These are phyloP conservation scores for Haliaeetus leucogaster DNA, from an alignment of 2,113 vertebrate genomes.

Conservation along the genomic window DNA sequence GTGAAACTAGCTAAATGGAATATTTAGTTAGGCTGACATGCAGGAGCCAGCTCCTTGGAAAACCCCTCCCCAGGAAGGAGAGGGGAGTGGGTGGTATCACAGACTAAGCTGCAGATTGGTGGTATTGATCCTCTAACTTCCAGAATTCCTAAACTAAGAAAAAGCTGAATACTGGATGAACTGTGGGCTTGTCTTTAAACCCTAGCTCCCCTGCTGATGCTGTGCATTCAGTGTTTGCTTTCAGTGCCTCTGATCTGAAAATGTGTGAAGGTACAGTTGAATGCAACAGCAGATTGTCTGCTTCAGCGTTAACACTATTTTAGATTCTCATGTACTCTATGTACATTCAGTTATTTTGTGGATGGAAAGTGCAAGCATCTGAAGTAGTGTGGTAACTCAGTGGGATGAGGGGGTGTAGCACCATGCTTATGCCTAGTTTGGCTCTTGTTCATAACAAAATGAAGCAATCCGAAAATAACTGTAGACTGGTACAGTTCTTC, in stretches of 20 bases:
- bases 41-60: not conserved
- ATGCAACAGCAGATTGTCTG: not conserved
- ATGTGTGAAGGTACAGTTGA: not conserved
- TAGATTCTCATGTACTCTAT: not conserved
- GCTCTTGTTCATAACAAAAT: not conserved
- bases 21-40: not conserved
- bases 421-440: not conserved
- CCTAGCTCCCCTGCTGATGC: not conserved
- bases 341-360: not conserved
- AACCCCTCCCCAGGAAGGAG: not conserved
- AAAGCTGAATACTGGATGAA: not conserved
- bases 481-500: not conserved
- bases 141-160: not conserved
- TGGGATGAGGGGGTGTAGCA: not conserved
- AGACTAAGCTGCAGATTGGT: not conserved
- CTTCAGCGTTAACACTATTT: not conserved
- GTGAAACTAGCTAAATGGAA: not conserved
- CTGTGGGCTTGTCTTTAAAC: not conserved
- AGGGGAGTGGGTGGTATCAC: not conserved
- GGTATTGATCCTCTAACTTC: not conserved
- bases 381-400: not conserved
- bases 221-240: not conserved
- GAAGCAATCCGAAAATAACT: not conserved
- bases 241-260: not conserved
- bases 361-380: not conserved